Evolutionary conservation across 1,140 invertebrate genomes (phyloP), one percentile per base, ranked within the genome.

Genomic region (Scaptomyza pallida): DNA sequence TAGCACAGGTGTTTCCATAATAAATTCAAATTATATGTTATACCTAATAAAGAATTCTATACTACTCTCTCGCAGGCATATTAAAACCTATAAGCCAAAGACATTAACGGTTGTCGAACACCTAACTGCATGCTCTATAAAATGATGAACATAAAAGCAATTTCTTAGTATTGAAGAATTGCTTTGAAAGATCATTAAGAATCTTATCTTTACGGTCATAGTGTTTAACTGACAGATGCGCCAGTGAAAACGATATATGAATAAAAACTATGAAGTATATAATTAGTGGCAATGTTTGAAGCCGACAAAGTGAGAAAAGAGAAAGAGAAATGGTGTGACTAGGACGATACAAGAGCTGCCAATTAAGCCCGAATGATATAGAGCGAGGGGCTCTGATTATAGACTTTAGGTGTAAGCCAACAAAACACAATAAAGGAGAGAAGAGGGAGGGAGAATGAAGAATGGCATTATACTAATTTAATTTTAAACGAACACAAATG

Each of bases 401-500:
- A 65, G 52, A 65, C 61, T 71, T 65, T 57, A 65, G 68, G 44
- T 44, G 61, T 71, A 71, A 71, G 12, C 51, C 52, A 50, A 56
- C 52, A 40, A 56, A 37, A 12, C 12, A 37, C 12, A 37, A 37
- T 70, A 47, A 51, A 15, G 5, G 40, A 45, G 23, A 30, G 30
- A 40, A 26, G 23, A 5, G 6, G 4, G 4, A 21, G 19, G 16
- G 41, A 45, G 54, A n/a, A n/a, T n/a, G 23, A 51, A 17, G 72
- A 60, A 64, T 54, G 43, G 62, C 76, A 85, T 85, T 80, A 80
- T 83, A 83, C 80, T 83, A 83, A 85, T 83, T 83, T 80, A 78
- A 83, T 83, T 83, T 83, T 83, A 83, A 83, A 83, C 81, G 80
- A 83, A 86, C 81, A 72, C 63, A 72, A 83, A 76, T 67, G 77